Conservation (phyloP, 1,140 invertebrate genomes). For the Apocrypta bakeri region DNA sequence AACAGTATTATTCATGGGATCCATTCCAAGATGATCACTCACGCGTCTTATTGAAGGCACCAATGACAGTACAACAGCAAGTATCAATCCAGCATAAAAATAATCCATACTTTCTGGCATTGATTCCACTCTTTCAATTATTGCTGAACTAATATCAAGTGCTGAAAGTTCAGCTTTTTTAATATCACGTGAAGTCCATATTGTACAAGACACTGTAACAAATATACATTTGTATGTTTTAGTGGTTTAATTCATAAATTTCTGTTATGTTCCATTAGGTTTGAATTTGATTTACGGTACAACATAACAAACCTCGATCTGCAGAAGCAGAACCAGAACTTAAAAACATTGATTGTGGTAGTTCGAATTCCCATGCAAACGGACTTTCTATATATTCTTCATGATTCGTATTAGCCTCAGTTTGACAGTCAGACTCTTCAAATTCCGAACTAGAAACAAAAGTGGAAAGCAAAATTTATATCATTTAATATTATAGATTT, state of each 20-base stretch:
- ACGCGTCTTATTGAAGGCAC: conserved; percentile 77
- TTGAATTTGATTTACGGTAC: not conserved
- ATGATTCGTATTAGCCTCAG: conserved; percentile 72
- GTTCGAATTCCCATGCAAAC: conserved; percentile 83
- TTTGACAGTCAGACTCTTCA: conserved; percentile 77
- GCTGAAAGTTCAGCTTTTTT: conserved; percentile 95
- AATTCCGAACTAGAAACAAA: conserved; percentile 79
- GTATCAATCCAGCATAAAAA: conserved; percentile 82
- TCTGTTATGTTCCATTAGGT: too few relatives aligned
- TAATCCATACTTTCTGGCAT: conserved; percentile 89
- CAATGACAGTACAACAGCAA: conserved; percentile 75
- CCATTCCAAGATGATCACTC: conserved; percentile 70
- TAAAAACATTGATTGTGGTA: conserved; percentile 82
- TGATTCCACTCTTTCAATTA: conserved; percentile 91
- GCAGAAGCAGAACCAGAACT: conserved; percentile 81
- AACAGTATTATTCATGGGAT: conserved; percentile 63
- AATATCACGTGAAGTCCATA: conserved; percentile 92
- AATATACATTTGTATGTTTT: conserved; percentile 50
- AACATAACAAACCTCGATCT: conserved; percentile 79
- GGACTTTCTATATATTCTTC: conserved; percentile 77
- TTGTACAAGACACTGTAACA: conserved; percentile 89
- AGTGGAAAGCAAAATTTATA: not conserved
- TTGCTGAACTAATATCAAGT: conserved; percentile 94
- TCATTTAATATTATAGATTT: not conserved
- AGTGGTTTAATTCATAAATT: not conserved